Base-by-base conservation (phyloP, 2,888 invertebrate genomes). In the Saturnia pavonia region DNA sequence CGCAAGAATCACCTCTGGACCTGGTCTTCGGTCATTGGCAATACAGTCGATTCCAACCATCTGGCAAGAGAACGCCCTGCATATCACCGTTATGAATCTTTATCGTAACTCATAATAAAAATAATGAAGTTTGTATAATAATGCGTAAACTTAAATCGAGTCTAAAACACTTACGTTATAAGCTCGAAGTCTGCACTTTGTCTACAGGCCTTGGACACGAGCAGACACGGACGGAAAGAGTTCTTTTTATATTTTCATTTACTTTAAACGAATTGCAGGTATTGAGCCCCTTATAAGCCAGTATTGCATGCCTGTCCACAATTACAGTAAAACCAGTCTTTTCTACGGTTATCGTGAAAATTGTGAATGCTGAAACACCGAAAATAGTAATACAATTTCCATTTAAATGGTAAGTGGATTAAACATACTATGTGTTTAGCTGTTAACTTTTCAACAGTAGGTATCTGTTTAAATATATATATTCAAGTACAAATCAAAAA, bases 331-430 rank as follows among this genome's bases (percentile, higher is more conserved):
- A 42, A 27, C n/a, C 65, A 60, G 34, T 48, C 34, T 65, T 70
- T 34, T 65, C 48, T 25, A 66, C 51, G 40, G 40, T 63, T 25
- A 66, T 51, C 22, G 3, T 66, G 69, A 51, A 70, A 70, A 70
- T 14, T 66, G 69, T 57, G 69, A 45, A 68, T 16, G 48, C 51
- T 51, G 51, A 43, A 51, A 51, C 69, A 22, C 45, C 7, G 34
- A 48, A 51, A 70, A 65, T 25, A 51, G 40, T 66, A 71, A 65
- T 48, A 63, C 45, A 22, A 42, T 70, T 70, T 45, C 19, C 40
- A 60, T 70, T 51, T 66, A 43, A 66, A 66, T 66, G 54, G 19
- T 48, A 43, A 69, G 69, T 65, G 65, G 51, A 22, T 70, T 70
- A 63, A 22, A 16, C 34, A 22, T 66, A 40, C 43, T 69, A 16